These are phyloP conservation scores for Cantharis rufa DNA, from an alignment of 2,888 invertebrate genomes.

Conservation along the genomic window DNA sequence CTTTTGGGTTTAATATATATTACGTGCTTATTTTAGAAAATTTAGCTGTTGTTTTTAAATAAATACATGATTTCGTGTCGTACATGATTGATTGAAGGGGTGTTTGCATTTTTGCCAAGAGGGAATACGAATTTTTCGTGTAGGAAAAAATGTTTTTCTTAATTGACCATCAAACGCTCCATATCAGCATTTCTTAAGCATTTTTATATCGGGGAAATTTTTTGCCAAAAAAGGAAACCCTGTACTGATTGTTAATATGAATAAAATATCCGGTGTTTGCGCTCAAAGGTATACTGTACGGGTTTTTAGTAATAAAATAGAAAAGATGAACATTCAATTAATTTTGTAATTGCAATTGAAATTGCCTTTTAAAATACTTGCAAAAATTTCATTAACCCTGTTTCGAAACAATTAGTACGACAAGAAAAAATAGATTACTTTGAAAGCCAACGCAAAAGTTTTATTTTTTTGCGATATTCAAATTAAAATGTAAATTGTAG, in stretches of 20 bases:
- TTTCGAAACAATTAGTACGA: neutral
- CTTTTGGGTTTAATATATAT: slow-evolving; percentile 6
- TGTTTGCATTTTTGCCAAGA: slow-evolving; percentile 1
- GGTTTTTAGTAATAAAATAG: neutral
- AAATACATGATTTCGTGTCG: slow-evolving; percentile 9
- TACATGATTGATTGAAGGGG: slow-evolving; percentile 8
- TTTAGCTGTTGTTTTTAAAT: slow-evolving; percentile 8
- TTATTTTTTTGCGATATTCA: neutral
- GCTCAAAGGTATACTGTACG: neutral
- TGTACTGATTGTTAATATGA: too few relatives aligned
- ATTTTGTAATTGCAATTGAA: neutral
- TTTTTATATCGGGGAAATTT: neutral
- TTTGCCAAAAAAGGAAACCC: neutral
- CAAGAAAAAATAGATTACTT: neutral
- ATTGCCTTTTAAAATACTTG: neutral
- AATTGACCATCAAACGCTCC: neutral
- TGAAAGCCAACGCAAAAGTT: neutral
- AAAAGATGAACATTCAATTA: neutral
- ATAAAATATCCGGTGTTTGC: neutral
- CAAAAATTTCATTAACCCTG: neutral
- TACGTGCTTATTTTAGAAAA: slow-evolving; percentile 7
- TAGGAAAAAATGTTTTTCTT: neutral
- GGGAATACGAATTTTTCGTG: slow-evolving; percentile 9
- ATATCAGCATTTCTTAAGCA: neutral
- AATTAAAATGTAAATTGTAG: neutral